Evolutionary conservation across 2,888 invertebrate species (phyloP).

Genomic region (Doris montereyensis): DNA sequence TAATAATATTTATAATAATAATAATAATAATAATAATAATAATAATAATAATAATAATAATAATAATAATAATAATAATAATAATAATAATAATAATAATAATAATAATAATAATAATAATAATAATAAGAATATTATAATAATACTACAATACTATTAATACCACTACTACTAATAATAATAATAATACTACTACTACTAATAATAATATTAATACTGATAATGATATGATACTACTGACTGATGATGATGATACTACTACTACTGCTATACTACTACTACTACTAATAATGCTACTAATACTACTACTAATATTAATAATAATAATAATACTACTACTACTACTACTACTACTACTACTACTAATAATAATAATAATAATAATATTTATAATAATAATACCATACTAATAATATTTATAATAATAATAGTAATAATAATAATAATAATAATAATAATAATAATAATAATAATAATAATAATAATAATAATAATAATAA

Average conservation of each 20-base stretch:
- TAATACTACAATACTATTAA: background rate
- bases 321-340: background rate
- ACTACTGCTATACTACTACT: background rate
- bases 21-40: conserved; percentile 2
- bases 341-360: background rate
- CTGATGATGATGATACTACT: background rate
- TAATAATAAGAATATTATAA: background rate
- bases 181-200: background rate
- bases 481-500: background rate
- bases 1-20: background rate
- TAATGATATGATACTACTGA: background rate
- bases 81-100: background rate
- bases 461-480: conserved; percentile 2
- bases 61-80: background rate
- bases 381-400: too few relatives aligned
- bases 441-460: conserved; percentile 2
- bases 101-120: background rate
- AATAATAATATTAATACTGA: background rate
- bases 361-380: background rate
- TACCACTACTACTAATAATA: background rate
- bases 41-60: background rate
- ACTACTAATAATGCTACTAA: background rate
- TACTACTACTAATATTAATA: background rate
- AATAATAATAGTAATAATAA: conserved; percentile 14
- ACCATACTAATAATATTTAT: conserved; percentile 6